Conservation (phyloP, 2,797 vertebrate genomes). For the Aulostomus chinensis region DNA sequence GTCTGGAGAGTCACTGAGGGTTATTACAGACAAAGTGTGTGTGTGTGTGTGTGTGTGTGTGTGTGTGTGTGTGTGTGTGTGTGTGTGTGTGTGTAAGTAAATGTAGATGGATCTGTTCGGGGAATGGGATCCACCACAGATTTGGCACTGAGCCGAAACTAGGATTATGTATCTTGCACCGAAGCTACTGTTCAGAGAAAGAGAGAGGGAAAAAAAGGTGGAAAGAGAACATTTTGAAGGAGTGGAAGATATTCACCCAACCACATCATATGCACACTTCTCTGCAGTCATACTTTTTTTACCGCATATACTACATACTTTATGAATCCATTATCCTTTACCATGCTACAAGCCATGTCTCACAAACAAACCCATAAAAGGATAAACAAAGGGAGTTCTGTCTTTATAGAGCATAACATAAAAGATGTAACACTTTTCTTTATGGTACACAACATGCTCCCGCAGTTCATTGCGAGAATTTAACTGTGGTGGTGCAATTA, state of each 20-base stretch:
- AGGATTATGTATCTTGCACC: slow-evolving; percentile 54
- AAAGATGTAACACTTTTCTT: slow-evolving; percentile 10
- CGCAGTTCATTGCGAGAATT: no score
- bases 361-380: slow-evolving; percentile 51
- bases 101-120: slow-evolving; percentile 33
- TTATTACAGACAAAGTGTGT: slow-evolving; percentile 28
- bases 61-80: slow-evolving; percentile 16
- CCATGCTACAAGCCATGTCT: slow-evolving; percentile 22
- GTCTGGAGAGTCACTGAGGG: slow-evolving; percentile 48
- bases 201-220: slow-evolving; percentile 10
- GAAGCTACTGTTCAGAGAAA: slow-evolving; percentile 50
- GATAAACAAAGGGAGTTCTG: slow-evolving; percentile 12
- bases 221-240: slow-evolving; percentile 5
- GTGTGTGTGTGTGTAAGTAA: slow-evolving; percentile 28
- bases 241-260: slow-evolving; percentile 16
- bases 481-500: neutral
- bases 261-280: slow-evolving; percentile 8
- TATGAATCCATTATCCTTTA: slow-evolving; percentile 50
- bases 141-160: slow-evolving; percentile 49
- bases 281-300: neutral
- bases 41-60: slow-evolving; percentile 20
- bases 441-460: no score
- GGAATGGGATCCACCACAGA: slow-evolving; percentile 60
- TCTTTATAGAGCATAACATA: slow-evolving; percentile 12
- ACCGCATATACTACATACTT: slow-evolving; percentile 9